Base-by-base conservation (phyloP, 1,140 invertebrate species). In the Cydia fagiglandana region DNA sequence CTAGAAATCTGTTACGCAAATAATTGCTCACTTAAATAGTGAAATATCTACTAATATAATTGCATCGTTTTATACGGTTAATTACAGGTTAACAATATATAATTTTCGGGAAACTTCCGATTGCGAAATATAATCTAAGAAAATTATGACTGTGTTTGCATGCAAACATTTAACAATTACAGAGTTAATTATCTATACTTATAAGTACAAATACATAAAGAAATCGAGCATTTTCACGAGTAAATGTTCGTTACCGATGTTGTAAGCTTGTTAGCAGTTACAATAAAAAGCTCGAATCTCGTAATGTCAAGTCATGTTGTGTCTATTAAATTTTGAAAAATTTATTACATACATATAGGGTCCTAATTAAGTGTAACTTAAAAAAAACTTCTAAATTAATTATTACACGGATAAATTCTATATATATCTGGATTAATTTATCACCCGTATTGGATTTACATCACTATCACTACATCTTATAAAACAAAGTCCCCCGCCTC, bases 41-140 rank as follows among this genome's bases (percentile, higher is more conserved):
- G 34, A 70, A 70, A 38, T 47, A 47, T 47, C 45, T 70, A 20
- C 30, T 15, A 17, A 30, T n/a, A 70, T 70, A 41, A 38, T 45
- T 30, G 28, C 24, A 15, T 68, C 15, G 64, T 34, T 68, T 34
- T 15, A 30, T 30, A 68, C n/a, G 15, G 28, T 68, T 68, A 34
- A 30, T 68, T 38, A 17, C 24, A 61, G n/a, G 20, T 61, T 24
- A 7, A 5, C 1, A 56, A 17, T 56, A 56, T 61, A 61, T 24
- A 61, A 61, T 61, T 24, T 61, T 61, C 53, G 2, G 20, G 20
- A 61, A 61, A 61, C 56, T 17, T 61, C 56, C 17, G 56, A 61
- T 61, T 61, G 20, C 15, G 9, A 20, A 30, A 66, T 28, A 10
- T 64, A 13, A 64, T 28, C 9, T 64, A 64, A 64, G 30, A n/a